A percentile compares a stretch with the other conserved stretches of the same genome.
These are phyloP conservation scores for Sturmia bella DNA, from an alignment of 2,888 invertebrate genomes.

Conservation along the genomic window DNA sequence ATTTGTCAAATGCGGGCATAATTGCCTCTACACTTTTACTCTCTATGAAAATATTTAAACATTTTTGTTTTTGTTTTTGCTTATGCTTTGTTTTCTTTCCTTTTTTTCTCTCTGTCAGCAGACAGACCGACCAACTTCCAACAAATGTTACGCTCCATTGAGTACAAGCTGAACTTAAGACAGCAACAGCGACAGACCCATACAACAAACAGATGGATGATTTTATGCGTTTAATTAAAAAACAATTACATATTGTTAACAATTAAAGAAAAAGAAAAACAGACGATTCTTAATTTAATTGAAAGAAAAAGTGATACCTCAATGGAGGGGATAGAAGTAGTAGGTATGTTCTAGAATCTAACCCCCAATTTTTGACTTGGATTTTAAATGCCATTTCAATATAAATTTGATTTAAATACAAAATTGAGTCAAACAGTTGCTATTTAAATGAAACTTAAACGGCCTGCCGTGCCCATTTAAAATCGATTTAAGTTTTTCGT, in stretches of 20 bases:
- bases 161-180: conserved; percentile 21
- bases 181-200: too few relatives aligned
- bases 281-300: conserved; percentile 29
- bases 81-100: too few relatives aligned
- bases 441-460: too few relatives aligned
- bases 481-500: too few relatives aligned
- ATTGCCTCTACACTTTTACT: conserved; percentile 64
- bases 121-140: neutral
- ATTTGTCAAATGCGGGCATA: conserved; percentile 55
- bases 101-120: neutral
- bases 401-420: too few relatives aligned
- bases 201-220: conserved; percentile 29
- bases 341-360: too few relatives aligned
- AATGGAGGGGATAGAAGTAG: too few relatives aligned
- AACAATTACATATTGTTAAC: conserved; percentile 9
- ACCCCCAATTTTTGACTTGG: too few relatives aligned
- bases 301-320: neutral
- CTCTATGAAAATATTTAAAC: conserved; percentile 38
- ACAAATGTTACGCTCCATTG: conserved; percentile 50
- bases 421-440: too few relatives aligned
- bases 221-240: conserved; percentile 31
- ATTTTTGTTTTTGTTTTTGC: neutral
- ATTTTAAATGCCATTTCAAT: too few relatives aligned
- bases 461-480: too few relatives aligned
- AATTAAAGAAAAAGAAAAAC: conserved; percentile 13